Evolutionary conservation across 2,888 invertebrate species (phyloP).

Genomic region (Cabera pusaria): DNA sequence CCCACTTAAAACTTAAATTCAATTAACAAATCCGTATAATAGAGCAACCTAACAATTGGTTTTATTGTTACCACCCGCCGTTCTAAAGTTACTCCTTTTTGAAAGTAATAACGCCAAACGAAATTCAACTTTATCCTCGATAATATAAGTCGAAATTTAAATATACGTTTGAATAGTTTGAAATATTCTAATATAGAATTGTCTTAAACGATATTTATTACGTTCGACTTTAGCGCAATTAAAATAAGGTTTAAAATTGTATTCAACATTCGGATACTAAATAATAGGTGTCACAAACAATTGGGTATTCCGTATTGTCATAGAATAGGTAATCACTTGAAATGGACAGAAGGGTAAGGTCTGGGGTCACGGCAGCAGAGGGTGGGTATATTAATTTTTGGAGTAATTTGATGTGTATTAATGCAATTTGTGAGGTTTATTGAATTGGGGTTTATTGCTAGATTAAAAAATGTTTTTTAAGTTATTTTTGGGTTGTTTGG

Average conservation of each 20-base stretch:
- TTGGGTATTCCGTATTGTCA: slow-evolving; percentile 52
- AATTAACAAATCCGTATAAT: slow-evolving; percentile 44
- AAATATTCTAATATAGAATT: slow-evolving; percentile 1
- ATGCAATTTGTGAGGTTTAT: slow-evolving; percentile 28
- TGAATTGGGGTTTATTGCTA: slow-evolving; percentile 21
- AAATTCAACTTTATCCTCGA: slow-evolving; percentile 34
- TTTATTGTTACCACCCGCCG: slow-evolving; percentile 80
- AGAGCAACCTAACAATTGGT: slow-evolving; percentile 57
- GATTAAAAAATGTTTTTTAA: slow-evolving; percentile 7
- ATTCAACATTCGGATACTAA: slow-evolving; percentile 40
- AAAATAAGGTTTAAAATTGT: slow-evolving; percentile 11
- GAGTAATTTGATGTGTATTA: slow-evolving; percentile 35
- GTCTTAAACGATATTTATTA: slow-evolving; percentile 18
- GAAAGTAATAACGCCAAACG: slow-evolving; percentile 18
- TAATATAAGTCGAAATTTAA: slow-evolving; percentile 35
- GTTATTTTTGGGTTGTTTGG: background rate
- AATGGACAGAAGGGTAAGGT: slow-evolving; percentile 40
- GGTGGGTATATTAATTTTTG: slow-evolving; percentile 65
- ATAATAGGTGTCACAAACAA: slow-evolving; percentile 70
- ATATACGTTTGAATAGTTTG: background rate
- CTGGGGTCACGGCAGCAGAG: slow-evolving; percentile 47
- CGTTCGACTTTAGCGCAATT: slow-evolving; percentile 19
- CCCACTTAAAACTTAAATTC: slow-evolving; percentile 42
- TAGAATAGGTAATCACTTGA: slow-evolving; percentile 57
- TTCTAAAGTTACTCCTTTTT: slow-evolving; percentile 54